These are phyloP conservation scores for Fistularia commersonii DNA, from an alignment of 2,797 vertebrate species.

Conservation along the genomic window DNA sequence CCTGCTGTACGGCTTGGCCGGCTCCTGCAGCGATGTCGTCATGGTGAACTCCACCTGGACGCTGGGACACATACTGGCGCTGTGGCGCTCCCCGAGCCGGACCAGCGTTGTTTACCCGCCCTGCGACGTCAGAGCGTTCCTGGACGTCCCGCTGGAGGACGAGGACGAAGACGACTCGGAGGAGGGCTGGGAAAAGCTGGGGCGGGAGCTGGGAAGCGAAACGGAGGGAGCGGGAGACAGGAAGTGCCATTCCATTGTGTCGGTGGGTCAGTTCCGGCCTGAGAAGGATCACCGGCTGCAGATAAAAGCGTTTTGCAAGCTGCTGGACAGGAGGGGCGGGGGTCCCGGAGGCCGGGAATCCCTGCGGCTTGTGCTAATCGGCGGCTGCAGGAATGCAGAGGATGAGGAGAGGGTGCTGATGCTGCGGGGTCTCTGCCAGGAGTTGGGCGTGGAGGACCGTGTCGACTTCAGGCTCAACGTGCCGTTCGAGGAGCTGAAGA, in stretches of 20 bases:
- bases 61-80: conserved; percentile 85
- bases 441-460: conserved; percentile 77
- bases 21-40: conserved; percentile 87
- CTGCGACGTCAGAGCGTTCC: conserved; percentile 86
- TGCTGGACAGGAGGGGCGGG: conserved; percentile 69
- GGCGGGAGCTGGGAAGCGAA: conserved; percentile 24
- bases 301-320: conserved; percentile 86
- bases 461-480: conserved; percentile 90
- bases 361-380: conserved; percentile 85
- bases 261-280: conserved; percentile 89
- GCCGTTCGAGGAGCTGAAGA: conserved; percentile 88
- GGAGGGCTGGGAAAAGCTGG: conserved; percentile 59
- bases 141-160: conserved; percentile 79
- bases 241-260: conserved; percentile 79
- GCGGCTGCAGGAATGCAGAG: conserved; percentile 91
- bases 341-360: conserved; percentile 43
- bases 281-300: conserved; percentile 94
- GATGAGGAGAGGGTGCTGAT: conserved; percentile 86
- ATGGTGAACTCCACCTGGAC: conserved; percentile 99
- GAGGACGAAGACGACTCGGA: conserved; percentile 56
- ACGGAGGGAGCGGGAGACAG: conserved; percentile 15
- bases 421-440: conserved; percentile 80
- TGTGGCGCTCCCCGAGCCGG: conserved; percentile 84
- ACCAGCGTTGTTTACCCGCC: conserved; percentile 89
- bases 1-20: conserved; percentile 86